Base-by-base conservation (phyloP, 2,113 vertebrate genomes). In the Steatornis caripensis region DNA sequence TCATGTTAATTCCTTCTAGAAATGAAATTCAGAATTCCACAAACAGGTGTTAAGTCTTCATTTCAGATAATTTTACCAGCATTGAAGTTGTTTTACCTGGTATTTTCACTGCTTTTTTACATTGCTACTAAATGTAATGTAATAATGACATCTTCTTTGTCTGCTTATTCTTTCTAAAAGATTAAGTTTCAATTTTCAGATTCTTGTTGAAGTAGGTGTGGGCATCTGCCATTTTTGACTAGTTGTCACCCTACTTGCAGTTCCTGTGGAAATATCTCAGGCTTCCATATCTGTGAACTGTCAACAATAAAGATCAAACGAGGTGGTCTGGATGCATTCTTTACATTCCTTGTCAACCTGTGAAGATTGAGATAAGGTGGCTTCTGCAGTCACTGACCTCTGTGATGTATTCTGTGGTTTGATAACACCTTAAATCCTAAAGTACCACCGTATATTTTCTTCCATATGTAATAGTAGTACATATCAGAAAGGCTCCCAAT, bases 301-400 rank as follows among this genome's bases (percentile, higher is more conserved):
- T 90, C 95, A 96, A 97, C 84, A 81, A 82, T 24, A 94, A 54
- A 83, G 75, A 96, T 96, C 89, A 97, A 93, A 93, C 18, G 37
- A 48, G 34, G 46, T 30, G 68, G 65, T 58, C 83, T 75, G 82
- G 19, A 64, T 77, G 32, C 34, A 69, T 97, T 95, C 66, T 97
- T 72, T 93, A 49, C 21, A 14, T 91, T 41, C 32, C 88, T 97
- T 97, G 84, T 97, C 93, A 97, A 68, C 77, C 39, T 93, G 34
- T 78, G 74, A 97, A 97, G 60, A 37, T 69, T 65, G 62, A 96
- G 95, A 97, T 98, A 97, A 96, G 89, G 85, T 96, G 61, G 23
- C 41, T 96, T 97, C 87, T 87, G 79, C 21, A 95, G 86, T 79
- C 77, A 84, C 64, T 95, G 93, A 93, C 65, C 36, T 93, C 76